Base-by-base conservation (phyloP, 2,888 invertebrate genomes). In the Papilio protenor region DNA sequence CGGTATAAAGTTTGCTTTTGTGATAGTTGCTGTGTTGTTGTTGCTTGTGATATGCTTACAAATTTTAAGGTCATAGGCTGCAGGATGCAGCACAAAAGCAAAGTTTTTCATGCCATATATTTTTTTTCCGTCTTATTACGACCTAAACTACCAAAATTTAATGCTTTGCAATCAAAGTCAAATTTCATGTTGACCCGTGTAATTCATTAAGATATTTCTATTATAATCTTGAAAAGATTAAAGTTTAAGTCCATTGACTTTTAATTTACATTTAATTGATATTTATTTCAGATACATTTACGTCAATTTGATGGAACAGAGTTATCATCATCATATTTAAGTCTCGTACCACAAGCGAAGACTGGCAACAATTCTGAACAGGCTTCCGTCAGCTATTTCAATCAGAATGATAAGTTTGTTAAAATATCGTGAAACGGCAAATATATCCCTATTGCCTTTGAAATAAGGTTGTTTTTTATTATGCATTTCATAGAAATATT, bases 251-350 rank as follows among this genome's bases (percentile, higher is more conserved):
- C 12, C 49, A 49, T 49, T 49, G 49, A 49, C 12, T 4, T 4
- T 52, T 70, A 73, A 78, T 76, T 80, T 78, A 55, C 23, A 47
- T 69, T 70, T 10, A 55, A 12, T 16, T 27, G 45, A 18, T 59
- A 71, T n/a, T 3, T 52, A 52, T 71, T 71, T 71, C 78, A 79
- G 78, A 79, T 79, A n/a, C 78, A 79, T 79, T 76, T 97, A 80
- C 92, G 97, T 79, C 96, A 96, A 85, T 97, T 97, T 88, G 96
- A 97, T 83, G 95, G 93, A 47, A 96, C 96, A 1, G 92, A 94
- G 76, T 88, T 93, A 47, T 94, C 96, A 23, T 95, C 97, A 2
- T 96, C 96, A 1, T 96, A 96, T 83, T 86, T 94, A 55, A 95
- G 92, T 80, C 89, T 95, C 81, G 87, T 90, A 87, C 71, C 84